Conservation (phyloP, 2,888 invertebrate species). For the Lacanobia oleracea region DNA sequence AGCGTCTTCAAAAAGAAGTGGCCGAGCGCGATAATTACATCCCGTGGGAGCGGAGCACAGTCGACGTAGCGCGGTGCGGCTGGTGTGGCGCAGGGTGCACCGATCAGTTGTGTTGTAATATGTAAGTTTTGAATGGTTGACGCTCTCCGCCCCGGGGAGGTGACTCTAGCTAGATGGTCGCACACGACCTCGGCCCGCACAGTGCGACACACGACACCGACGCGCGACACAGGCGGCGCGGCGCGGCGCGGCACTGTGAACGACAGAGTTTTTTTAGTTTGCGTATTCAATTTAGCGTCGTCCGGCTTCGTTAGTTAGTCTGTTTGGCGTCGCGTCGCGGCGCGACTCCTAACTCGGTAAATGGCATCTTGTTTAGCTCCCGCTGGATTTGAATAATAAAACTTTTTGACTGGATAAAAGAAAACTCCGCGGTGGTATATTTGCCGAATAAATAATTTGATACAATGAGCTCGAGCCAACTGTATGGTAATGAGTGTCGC, state of each 20-base stretch:
- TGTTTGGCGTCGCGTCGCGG: slow-evolving; percentile 54
- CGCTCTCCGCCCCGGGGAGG: too few relatives aligned
- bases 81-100: not conserved
- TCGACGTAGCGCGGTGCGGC: not conserved
- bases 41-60: slow-evolving; percentile 56
- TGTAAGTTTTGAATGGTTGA: not conserved
- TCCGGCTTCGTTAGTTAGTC: slow-evolving; percentile 69
- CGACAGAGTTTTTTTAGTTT: slow-evolving; percentile 62
- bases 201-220: not conserved
- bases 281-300: slow-evolving; percentile 66
- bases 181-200: too few relatives aligned
- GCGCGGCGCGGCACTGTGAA: not conserved
- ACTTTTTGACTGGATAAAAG: slow-evolving; percentile 57
- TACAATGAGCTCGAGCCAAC: slow-evolving; percentile 32
- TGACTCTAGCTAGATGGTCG: too few relatives aligned
- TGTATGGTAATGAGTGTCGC: not conserved
- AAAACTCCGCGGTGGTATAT: slow-evolving; percentile 43
- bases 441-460: slow-evolving; percentile 57
- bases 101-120: not conserved
- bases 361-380: slow-evolving; percentile 64
- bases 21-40: slow-evolving; percentile 67
- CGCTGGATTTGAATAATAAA: slow-evolving; percentile 65
- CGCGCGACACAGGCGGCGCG: not conserved
- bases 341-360: slow-evolving; percentile 62
- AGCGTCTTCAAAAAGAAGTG: slow-evolving; percentile 63